These are phyloP conservation scores for Brotula barbata DNA, from an alignment of 2,797 vertebrate genomes.

Conservation along the genomic window DNA sequence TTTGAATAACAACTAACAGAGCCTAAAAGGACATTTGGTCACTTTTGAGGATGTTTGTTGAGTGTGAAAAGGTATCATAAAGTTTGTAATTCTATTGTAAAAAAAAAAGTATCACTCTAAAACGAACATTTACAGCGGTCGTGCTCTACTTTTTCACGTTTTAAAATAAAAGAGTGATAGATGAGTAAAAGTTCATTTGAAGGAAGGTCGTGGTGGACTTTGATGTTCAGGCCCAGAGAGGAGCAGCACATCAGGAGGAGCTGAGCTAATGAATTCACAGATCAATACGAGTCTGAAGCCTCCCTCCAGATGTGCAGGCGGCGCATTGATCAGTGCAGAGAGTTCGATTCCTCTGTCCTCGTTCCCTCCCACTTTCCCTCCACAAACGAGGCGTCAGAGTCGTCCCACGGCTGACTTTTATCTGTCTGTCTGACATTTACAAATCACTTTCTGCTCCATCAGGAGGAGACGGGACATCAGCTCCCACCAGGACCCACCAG, in stretches of 20 bases:
- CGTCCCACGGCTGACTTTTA: slow-evolving; percentile 30
- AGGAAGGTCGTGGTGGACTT: slow-evolving; percentile 19
- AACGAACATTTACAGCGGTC: too few species aligned
- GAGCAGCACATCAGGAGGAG: neutral
- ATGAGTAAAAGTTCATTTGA: too few species aligned
- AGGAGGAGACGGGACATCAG: slow-evolving; percentile 2
- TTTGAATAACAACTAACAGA: too few species aligned
- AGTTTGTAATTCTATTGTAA: too few species aligned
- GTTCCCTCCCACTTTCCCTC: slow-evolving; percentile 17
- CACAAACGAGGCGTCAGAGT: slow-evolving; percentile 27
- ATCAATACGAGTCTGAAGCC: slow-evolving; percentile 43
- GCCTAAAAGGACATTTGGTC: too few species aligned
- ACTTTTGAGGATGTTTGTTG: too few species aligned
- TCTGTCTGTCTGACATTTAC: slow-evolving; percentile 35
- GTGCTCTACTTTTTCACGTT: too few species aligned
- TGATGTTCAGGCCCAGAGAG: slow-evolving; percentile 41
- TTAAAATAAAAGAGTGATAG: too few species aligned
- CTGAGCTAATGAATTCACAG: slow-evolving; percentile 53
- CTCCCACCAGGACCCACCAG: too few species aligned
- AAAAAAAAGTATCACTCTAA: too few species aligned
- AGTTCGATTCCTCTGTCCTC: slow-evolving; percentile 26
- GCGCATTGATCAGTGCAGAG: slow-evolving; percentile 32
- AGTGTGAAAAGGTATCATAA: too few species aligned
- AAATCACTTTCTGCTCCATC: slow-evolving; percentile 8
- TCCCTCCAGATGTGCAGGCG: slow-evolving; percentile 52